These are phyloP conservation scores for Eupithecia exiguata DNA, from an alignment of 2,888 invertebrate genomes.

Conservation along the genomic window DNA sequence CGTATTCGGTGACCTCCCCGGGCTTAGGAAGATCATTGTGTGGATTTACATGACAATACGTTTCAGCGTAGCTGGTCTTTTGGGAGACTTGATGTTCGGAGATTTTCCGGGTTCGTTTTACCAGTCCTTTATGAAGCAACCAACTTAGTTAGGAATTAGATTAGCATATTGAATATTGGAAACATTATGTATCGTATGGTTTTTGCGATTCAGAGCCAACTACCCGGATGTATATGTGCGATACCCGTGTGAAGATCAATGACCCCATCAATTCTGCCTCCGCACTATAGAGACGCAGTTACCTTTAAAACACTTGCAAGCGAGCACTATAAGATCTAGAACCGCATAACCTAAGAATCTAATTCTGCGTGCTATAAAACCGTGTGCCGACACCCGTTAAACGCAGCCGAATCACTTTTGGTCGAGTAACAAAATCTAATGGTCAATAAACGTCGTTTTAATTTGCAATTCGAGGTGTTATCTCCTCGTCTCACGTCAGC, in stretches of 20 bases:
- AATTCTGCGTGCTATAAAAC: slow-evolving; percentile 37
- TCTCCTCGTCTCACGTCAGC: slow-evolving; percentile 58
- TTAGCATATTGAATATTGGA: not conserved
- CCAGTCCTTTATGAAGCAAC: slow-evolving; percentile 14
- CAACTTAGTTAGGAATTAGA: not conserved
- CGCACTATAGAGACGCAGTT: not conserved
- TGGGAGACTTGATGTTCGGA: slow-evolving; percentile 24
- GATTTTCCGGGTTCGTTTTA: slow-evolving; percentile 18
- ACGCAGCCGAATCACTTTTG: slow-evolving; percentile 57
- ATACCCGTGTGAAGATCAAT: not conserved
- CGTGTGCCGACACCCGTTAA: slow-evolving; percentile 42
- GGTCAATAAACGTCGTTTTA: slow-evolving; percentile 71
- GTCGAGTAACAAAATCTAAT: slow-evolving; percentile 61
- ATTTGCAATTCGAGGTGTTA: slow-evolving; percentile 66
- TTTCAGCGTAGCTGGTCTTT: slow-evolving; percentile 41
- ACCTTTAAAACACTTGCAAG: not conserved
- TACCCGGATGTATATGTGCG: not conserved
- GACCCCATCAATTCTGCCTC: not conserved
- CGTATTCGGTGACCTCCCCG: slow-evolving; percentile 55
- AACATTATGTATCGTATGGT: not conserved
- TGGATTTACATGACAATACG: slow-evolving; percentile 55
- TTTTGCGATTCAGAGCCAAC: not conserved
- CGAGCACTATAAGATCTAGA: slow-evolving; percentile 26
- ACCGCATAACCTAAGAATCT: slow-evolving; percentile 34
- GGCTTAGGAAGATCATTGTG: slow-evolving; percentile 54